Evolutionary conservation across 2,888 invertebrate genomes (phyloP).

Genomic region (Lottia gigantea): DNA sequence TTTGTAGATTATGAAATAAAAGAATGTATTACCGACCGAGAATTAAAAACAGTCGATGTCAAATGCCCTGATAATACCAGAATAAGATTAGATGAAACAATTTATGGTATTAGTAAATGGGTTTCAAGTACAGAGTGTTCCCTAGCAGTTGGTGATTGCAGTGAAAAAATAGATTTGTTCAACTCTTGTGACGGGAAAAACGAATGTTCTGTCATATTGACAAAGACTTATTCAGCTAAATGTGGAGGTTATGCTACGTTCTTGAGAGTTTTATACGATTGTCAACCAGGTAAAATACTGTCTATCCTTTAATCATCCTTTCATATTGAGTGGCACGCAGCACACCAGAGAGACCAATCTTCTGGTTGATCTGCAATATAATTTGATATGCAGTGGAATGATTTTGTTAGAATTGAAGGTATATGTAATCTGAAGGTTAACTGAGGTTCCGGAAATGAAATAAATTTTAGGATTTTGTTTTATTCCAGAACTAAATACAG

Average conservation of each 20-base stretch:
- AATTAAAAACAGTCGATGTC: constrained; percentile 22
- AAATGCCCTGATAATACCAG: constrained; percentile 23
- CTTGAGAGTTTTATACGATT: constrained; percentile 28
- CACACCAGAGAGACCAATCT: too few relatives aligned
- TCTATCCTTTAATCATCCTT: too few relatives aligned
- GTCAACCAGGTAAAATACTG: constrained; percentile 18
- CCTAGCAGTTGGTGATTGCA: constrained; percentile 27
- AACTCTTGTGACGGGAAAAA: constrained; percentile 24
- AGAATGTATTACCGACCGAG: constrained; percentile 24
- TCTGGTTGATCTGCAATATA: too few relatives aligned
- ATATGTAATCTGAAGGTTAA: too few relatives aligned
- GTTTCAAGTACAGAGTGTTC: constrained; percentile 17
- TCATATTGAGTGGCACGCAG: too few relatives aligned
- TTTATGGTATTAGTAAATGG: constrained; percentile 30
- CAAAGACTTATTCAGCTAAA: constrained; percentile 25
- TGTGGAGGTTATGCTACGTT: constrained; percentile 30
- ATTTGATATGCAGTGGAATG: too few relatives aligned
- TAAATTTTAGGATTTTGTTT: too few relatives aligned
- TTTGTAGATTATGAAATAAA: constrained; percentile 21
- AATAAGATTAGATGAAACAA: constrained; percentile 27
- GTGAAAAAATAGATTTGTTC: constrained; percentile 28
- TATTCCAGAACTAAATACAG: too few relatives aligned
- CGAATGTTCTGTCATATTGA: constrained; percentile 26
- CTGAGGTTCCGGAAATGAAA: too few relatives aligned
- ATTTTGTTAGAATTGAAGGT: too few relatives aligned